phyloP scores from a whole-genome alignment of 2,797 vertebrate species.

The Chaetophractus vellerosus region DNA sequence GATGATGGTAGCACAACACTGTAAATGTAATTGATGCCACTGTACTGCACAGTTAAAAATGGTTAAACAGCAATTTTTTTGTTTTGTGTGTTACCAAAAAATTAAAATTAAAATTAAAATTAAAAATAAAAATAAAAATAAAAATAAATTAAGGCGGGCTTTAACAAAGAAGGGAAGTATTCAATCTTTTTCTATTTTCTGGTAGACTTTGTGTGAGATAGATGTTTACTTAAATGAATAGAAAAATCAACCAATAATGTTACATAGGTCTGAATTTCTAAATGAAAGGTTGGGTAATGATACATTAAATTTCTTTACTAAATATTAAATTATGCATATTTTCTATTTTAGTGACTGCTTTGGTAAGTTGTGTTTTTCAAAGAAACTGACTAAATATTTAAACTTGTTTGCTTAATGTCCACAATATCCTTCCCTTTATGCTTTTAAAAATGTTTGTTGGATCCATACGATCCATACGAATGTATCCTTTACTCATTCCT shows the following conservation, averaged over 20 bases:
- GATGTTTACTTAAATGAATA: neutral
- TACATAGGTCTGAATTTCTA: neutral
- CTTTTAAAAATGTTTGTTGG: neutral
- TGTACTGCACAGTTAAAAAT: too few species aligned
- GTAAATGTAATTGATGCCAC: too few species aligned
- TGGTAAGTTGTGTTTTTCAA: neutral
- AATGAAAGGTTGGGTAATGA: conserved; percentile 1
- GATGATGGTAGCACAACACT: too few species aligned
- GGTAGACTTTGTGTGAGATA: neutral
- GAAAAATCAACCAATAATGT: neutral
- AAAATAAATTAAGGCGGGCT: neutral
- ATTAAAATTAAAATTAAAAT: too few species aligned
- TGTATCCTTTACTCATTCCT: neutral
- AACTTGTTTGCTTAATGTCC: neutral
- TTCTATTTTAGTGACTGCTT: neutral
- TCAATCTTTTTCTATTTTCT: neutral
- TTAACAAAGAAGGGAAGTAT: neutral
- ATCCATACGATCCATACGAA: neutral
- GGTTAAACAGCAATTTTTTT: too few species aligned
- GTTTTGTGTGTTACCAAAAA: too few species aligned
- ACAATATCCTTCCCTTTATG: neutral
- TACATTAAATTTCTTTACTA: neutral
- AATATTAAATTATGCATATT: neutral
- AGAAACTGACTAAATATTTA: neutral
- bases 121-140: too few species aligned